Evolutionary conservation across 2,888 invertebrate genomes (phyloP).

Genomic region (Drosophila antonietae): DNA sequence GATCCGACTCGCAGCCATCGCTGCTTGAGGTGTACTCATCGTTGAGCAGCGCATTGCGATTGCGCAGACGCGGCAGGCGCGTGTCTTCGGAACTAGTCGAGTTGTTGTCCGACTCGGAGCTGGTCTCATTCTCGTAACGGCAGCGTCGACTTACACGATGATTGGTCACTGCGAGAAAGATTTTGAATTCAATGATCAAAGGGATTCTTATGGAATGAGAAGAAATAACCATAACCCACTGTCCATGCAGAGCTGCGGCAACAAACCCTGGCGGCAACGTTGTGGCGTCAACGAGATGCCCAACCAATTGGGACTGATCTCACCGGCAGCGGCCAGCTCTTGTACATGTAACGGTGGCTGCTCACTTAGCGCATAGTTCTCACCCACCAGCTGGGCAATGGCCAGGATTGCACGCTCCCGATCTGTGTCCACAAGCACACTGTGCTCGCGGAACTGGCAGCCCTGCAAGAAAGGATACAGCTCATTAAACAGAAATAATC

Average conservation of each 20-base stretch:
- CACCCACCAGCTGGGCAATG: conserved; percentile 82
- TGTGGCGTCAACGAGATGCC: conserved; percentile 83
- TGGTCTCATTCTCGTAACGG: conserved; percentile 76
- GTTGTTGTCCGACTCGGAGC: conserved; percentile 82
- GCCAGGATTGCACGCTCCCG: conserved; percentile 88
- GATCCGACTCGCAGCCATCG: conserved; percentile 84
- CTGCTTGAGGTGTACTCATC: conserved; percentile 81
- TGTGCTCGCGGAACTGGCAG: conserved; percentile 90
- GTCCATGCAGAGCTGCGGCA: conserved; percentile 81
- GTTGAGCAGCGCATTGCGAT: conserved; percentile 48
- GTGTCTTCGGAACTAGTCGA: conserved; percentile 76
- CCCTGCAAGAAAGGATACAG: conserved; percentile 85
- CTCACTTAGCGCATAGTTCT: conserved; percentile 82
- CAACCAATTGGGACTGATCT: conserved; percentile 78
- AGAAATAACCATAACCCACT: conserved; percentile 45
- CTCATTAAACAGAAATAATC: neutral
- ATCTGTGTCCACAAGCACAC: conserved; percentile 87
- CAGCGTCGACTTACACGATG: conserved; percentile 68
- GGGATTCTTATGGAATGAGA: neutral
- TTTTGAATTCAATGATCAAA: neutral
- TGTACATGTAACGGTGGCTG: conserved; percentile 72
- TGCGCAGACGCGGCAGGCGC: conserved; percentile 47
- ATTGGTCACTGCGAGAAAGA: conserved; percentile 60
- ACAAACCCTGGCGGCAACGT: conserved; percentile 82
- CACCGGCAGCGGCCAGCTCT: conserved; percentile 66